Conservation (phyloP, 2,888 invertebrate genomes). For the Frankliniella intonsa region DNA sequence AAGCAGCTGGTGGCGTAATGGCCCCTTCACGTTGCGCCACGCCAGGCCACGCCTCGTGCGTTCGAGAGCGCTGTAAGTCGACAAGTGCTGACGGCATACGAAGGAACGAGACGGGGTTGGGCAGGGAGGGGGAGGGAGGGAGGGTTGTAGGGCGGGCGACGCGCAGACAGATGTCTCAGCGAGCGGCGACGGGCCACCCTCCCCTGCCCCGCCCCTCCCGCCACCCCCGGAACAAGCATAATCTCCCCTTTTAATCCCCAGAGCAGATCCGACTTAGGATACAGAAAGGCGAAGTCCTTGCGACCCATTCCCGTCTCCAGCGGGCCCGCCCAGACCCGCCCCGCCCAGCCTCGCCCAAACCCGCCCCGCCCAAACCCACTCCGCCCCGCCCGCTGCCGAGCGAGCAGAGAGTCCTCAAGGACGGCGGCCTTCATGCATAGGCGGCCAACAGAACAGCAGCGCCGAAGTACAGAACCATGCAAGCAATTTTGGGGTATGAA, state of each 20-base stretch:
- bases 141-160: neutral
- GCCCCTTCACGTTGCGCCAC: too few relatives aligned
- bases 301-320: neutral
- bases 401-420: too few relatives aligned
- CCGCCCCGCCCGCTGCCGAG: neutral
- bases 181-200: neutral
- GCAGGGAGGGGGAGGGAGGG: neutral
- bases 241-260: conserved; percentile 15
- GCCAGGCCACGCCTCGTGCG: too few relatives aligned
- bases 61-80: too few relatives aligned
- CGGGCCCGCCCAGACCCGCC: neutral
- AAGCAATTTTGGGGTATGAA: too few relatives aligned
- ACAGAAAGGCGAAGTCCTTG: neutral
- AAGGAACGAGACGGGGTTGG: too few relatives aligned
- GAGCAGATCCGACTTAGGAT: neutral
- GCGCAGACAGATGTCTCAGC: neutral
- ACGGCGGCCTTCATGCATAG: too few relatives aligned
- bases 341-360: neutral
- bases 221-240: neutral
- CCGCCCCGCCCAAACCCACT: neutral
- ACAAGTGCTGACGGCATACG: too few relatives aligned
- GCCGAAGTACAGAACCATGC: too few relatives aligned
- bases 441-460: too few relatives aligned
- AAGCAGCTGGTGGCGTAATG: too few relatives aligned
- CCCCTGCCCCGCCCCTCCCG: neutral